Conservation (phyloP, 2,888 invertebrate genomes). For the Mythimna albipuncta region DNA sequence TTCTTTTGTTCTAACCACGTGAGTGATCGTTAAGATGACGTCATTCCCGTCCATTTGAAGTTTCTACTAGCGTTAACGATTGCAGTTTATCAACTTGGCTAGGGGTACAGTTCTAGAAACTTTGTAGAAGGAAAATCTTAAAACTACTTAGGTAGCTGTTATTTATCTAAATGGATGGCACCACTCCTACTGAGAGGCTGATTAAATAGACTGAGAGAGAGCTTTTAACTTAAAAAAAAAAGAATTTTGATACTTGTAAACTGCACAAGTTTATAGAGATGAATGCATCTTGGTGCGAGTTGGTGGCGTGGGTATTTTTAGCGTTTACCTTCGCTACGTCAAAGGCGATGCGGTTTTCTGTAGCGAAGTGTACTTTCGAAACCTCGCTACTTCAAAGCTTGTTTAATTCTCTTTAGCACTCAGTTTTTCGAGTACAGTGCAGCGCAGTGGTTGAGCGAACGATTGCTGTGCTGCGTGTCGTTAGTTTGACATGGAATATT, state of each 20-base stretch:
- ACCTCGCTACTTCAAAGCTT: conserved; percentile 40
- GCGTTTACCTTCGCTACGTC: conserved; percentile 45
- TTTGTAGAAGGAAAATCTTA: conserved; percentile 3
- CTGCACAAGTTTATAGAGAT: conserved; percentile 46
- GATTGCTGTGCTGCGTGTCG: conserved; percentile 6
- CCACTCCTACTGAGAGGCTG: conserved; percentile 29
- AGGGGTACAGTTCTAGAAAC: conserved; percentile 1
- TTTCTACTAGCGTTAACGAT: too few species aligned
- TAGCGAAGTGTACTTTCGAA: conserved; percentile 33
- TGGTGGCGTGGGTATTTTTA: conserved; percentile 43
- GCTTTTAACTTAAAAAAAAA: conserved; percentile 39
- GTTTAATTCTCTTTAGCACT: conserved; percentile 39
- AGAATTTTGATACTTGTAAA: conserved; percentile 44
- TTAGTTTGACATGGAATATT: too few species aligned
- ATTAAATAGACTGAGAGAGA: conserved; percentile 43
- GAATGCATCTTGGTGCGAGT: conserved; percentile 42
- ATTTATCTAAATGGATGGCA: conserved; percentile 43
- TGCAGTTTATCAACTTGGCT: too few species aligned
- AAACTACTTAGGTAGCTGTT: conserved; percentile 25
- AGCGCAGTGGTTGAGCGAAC: background rate
- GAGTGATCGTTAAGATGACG: too few species aligned
- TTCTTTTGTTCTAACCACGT: too few species aligned
- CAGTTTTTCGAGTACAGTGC: conserved; percentile 3
- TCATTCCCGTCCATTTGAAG: too few species aligned
- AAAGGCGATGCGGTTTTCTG: conserved; percentile 54